phyloP scores from a whole-genome alignment of 2,888 invertebrate species.

The Stictocephala bisonia region DNA sequence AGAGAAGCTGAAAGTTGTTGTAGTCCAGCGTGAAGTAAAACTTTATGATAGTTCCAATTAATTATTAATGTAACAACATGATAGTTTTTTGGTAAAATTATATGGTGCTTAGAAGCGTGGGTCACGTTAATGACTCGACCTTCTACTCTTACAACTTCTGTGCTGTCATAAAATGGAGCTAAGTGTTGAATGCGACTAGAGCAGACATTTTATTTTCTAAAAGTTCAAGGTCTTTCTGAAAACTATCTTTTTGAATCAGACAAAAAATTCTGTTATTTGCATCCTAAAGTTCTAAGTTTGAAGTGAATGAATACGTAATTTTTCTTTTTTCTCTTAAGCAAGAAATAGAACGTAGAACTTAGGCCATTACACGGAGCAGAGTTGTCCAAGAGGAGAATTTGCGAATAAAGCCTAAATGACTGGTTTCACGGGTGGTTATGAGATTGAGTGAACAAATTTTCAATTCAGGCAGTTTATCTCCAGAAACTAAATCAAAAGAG shows the following conservation, averaged over 20 bases:
- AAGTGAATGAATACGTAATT: background rate
- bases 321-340: background rate
- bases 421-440: background rate
- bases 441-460: background rate
- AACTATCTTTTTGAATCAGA: background rate
- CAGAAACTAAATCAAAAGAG: background rate
- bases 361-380: background rate
- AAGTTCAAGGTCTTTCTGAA: background rate
- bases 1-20: background rate
- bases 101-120: constrained; percentile 2
- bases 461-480: background rate
- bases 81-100: constrained; percentile 32
- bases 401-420: background rate
- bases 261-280: background rate
- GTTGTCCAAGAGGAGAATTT: constrained; percentile 15
- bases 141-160: constrained; percentile 42
- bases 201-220: background rate
- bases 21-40: constrained; percentile 39
- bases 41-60: constrained; percentile 46
- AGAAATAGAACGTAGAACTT: background rate
- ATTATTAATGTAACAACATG: constrained; percentile 37
- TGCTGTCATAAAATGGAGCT: background rate
- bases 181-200: background rate
- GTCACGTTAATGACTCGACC: constrained; percentile 37
- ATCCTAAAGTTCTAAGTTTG: background rate